Evolutionary conservation across 2,797 vertebrate genomes (phyloP), one percentile per base, ranked within the genome.

Genomic region (Danio kyathit): DNA sequence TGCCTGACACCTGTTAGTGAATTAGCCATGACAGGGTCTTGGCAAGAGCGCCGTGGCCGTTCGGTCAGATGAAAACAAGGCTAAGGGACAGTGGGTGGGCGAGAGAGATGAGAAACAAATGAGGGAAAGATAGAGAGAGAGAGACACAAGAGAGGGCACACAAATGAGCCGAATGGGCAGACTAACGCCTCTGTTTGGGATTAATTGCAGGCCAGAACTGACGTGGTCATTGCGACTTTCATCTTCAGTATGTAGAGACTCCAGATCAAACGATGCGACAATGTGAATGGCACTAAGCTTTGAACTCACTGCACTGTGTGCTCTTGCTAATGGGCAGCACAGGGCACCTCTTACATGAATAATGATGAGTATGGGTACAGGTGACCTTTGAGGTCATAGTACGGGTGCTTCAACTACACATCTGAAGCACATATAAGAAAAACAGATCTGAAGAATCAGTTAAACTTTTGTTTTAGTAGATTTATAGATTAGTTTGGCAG

Each of bases 1-100:
- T 77, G 77, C 82, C 89, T 92, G 87, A 86, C 65, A 85, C 90
- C 88, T 88, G 65, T 92, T 89, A 66, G 65, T 57, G 74, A 82
- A 88, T 93, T 87, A 86, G 82, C 57, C 81, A 43, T 75, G 89
- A 92, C 86, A 92, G 87, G 82, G 86, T 75, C 74, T 88, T 88
- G 85, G 89, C 87, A 88, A 88, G 85, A 83, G 77, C 41, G 29
- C 82, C 81, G 65, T 41, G 73, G 54, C 83, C 74, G 87, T 79
- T 87, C 84, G 74, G 79, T 54, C 3, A 87, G 86, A 82, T 85
- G 73, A 85, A 83, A 87, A 82, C 72, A 86, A 88, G 87, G 52
- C 67, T 67, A 19, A 57, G 66, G 61, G 71, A 69, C 63, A 75
- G 59, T 63, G 76, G 52, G 49, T 70, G 65, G 74, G 54, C 7